Evolutionary conservation across 2,797 vertebrate species (phyloP).

Genomic region (Falco columbarius): DNA sequence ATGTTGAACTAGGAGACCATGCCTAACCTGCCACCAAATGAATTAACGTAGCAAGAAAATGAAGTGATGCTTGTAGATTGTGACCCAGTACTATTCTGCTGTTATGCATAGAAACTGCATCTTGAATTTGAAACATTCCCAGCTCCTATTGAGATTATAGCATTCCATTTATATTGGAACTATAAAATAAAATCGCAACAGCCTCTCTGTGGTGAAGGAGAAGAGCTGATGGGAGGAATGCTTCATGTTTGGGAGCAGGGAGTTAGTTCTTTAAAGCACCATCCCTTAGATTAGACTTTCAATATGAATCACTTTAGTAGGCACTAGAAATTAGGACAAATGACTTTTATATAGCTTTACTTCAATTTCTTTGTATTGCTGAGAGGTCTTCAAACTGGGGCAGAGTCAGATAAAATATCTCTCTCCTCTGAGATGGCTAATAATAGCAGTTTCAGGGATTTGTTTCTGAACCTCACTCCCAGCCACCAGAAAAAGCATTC

Average conservation of each 20-base stretch:
- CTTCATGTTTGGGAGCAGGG: neutral
- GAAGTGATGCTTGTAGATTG: neutral
- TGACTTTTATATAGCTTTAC: constrained; percentile 20
- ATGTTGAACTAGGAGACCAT: neutral
- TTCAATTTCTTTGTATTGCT: constrained; percentile 13
- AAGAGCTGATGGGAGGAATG: neutral
- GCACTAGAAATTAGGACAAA: constrained; percentile 49
- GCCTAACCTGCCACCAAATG: neutral
- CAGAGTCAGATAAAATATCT: constrained; percentile 47
- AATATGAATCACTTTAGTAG: neutral
- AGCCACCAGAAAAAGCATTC: neutral
- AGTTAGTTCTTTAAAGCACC: neutral
- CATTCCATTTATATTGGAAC: neutral
- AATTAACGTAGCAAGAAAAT: neutral
- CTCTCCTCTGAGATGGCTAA: constrained; percentile 54
- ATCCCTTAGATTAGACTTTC: neutral
- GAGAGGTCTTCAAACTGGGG: constrained; percentile 53
- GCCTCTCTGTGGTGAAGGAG: neutral
- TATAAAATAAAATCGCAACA: neutral
- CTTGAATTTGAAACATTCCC: neutral
- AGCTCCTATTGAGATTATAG: neutral
- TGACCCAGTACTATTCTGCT: neutral
- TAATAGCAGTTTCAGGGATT: constrained; percentile 48
- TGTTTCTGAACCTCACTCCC: neutral
- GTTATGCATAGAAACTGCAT: neutral